Evolutionary conservation across 2,797 vertebrate genomes (phyloP).

Genomic region (Acipenser oxyrinchus): DNA sequence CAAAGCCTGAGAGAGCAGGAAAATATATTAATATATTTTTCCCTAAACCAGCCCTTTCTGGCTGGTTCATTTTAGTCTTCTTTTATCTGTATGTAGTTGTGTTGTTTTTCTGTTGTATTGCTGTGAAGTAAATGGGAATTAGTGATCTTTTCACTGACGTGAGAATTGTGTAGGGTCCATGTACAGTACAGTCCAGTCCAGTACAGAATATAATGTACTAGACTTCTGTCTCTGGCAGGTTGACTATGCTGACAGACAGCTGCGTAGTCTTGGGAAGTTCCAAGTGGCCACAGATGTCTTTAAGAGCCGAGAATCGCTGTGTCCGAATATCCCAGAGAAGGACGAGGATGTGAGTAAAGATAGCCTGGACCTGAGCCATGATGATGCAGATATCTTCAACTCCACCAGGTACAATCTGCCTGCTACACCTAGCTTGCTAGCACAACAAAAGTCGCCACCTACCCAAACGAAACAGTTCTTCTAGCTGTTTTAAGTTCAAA

Average conservation of each 20-base stretch:
- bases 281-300: conserved; percentile 33
- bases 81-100: no score
- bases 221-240: conserved; percentile 39
- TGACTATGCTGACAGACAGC: conserved; percentile 56
- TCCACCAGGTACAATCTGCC: conserved; percentile 52
- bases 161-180: no score
- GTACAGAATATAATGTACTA: no score
- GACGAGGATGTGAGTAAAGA: conserved; percentile 60
- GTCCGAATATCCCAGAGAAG: conserved; percentile 25
- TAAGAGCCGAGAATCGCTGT: conserved; percentile 38
- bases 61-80: no score
- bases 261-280: conserved; percentile 52
- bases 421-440: neutral
- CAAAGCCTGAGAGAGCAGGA: no score
- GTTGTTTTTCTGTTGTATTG: no score
- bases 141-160: no score
- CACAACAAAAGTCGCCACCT: neutral
- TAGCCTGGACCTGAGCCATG: conserved; percentile 72
- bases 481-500: neutral
- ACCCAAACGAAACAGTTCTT: neutral
- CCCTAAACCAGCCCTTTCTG: no score
- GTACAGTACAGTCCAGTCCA: no score
- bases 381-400: conserved; percentile 54
- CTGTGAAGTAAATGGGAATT: no score
- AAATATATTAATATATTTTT: no score